Evolutionary conservation across 64 coral and sea anemone genomes (phyloP), one percentile per base, ranked within the genome.

Genomic region (Montipora efflorescens): DNA sequence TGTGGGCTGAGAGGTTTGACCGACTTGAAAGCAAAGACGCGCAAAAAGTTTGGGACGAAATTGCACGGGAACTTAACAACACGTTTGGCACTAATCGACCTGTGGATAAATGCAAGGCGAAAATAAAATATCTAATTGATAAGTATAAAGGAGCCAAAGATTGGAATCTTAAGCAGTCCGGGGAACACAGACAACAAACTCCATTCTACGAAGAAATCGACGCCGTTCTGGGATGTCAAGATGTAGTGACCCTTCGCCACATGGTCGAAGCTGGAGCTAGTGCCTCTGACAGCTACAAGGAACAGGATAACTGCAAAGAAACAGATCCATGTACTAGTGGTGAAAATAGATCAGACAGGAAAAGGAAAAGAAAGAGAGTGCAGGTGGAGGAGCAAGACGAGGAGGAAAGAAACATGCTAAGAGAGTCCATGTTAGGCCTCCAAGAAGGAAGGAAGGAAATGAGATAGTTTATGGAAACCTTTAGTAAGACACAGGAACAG

Each of bases 61-160:
- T 77, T 48, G 0, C 0, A 2, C 22, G 4, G 75, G 75, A 77
- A 77, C 23, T 77, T 48, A 28, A 21, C 75, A 48, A 44, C 47
- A 44, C 7, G 15, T 77, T 44, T 48, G 25, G 23, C 47, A 77
- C 23, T 15, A 77, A 64, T 28, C 47, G 44, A 79, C 50, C 77
- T 49, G 77, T 48, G 77, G 28, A 28, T 28, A 28, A 28, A 28
- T 28, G 28, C 28, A 28, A 28, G 28, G 44, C 57, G 12, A 86
- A 85, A 67, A 83, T 86, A 43, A 69, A 70, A 67, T 86, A 86
- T 67, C 62, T 71, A 86, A 86, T 86, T 14, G 82, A 70, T 45
- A 86, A 48, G 62, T 86, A 85, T 67, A 85, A 85, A 85, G 46
- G 20, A 55, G 82, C 82, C 9, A 85, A 85, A 67, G 82, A 85